Conservation (phyloP, 2,888 invertebrate genomes). For the Megastigmus dorsalis region DNA sequence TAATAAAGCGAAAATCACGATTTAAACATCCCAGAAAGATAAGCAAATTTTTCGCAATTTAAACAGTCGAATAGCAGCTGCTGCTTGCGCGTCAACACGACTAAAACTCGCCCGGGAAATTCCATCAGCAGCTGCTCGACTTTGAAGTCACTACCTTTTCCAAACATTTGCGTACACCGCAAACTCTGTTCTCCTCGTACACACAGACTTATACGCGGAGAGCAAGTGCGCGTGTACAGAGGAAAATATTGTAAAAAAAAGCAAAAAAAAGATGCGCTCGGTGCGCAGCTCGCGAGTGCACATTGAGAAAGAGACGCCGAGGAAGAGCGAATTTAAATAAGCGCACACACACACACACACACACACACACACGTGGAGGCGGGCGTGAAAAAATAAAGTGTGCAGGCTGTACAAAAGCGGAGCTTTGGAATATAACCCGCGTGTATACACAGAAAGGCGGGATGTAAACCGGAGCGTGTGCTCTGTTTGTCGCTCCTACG, state of each 20-base stretch:
- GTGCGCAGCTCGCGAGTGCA: too few species aligned
- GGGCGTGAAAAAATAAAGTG: constrained; percentile 6
- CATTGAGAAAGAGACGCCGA: constrained; percentile 2
- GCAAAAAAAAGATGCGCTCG: constrained; percentile 7
- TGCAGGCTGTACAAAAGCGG: neutral
- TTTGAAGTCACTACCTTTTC: neutral
- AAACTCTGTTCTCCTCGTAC: too few species aligned
- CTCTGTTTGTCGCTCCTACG: constrained; percentile 26
- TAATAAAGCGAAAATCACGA: too few species aligned
- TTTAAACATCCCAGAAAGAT: too few species aligned
- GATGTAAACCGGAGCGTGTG: neutral
- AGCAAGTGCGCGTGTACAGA: neutral
- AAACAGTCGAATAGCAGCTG: too few species aligned
- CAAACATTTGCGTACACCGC: neutral
- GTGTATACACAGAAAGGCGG: neutral
- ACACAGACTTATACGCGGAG: too few species aligned
- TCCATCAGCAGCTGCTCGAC: neutral
- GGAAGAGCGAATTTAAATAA: constrained; percentile 35
- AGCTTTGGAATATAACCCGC: constrained; percentile 3
- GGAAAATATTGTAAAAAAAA: neutral
- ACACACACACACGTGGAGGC: neutral
- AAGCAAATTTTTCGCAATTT: too few species aligned
- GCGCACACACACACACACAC: neutral
- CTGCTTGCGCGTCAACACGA: too few species aligned
- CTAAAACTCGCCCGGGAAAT: too few species aligned